A percentile compares a stretch with the other conserved stretches of the same genome.
Conservation (phyloP, 1,140 invertebrate species). For the Parapsyche elsis region DNA sequence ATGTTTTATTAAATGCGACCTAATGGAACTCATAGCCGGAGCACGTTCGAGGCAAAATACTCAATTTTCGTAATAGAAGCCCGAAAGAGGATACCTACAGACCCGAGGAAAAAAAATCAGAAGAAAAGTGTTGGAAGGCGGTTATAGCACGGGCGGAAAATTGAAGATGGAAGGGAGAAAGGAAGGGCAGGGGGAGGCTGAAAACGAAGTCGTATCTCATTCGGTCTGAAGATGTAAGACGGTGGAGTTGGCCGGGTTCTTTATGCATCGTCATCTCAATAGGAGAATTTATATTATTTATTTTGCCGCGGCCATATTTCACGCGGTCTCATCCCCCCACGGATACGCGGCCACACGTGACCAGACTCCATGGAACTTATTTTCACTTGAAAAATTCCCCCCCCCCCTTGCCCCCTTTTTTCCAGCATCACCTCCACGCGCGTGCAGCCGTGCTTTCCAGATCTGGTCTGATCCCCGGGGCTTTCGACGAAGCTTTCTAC, state of each 20-base stretch:
- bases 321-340: conserved; percentile 17
- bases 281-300: conserved; percentile 44
- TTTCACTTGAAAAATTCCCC: conserved; percentile 39
- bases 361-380: conserved; percentile 40
- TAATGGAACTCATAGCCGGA: no score
- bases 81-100: no score
- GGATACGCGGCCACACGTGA: conserved; percentile 22
- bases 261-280: conserved; percentile 37
- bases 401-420: neutral
- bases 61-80: no score
- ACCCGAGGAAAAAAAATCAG: no score
- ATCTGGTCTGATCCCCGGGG: neutral
- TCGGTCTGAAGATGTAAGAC: neutral
- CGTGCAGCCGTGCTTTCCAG: no score
- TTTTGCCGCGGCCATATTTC: conserved; percentile 39
- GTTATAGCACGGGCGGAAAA: neutral
- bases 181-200: neutral
- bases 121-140: no score
- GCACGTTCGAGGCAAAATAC: no score
- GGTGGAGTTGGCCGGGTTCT: neutral
- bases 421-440: neutral
- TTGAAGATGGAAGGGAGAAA: neutral
- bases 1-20: no score
- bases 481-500: neutral
- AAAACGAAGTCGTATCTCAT: neutral